Conservation (phyloP, 92 coral and sea anemone species). For the Anthopleura xanthogrammica region DNA sequence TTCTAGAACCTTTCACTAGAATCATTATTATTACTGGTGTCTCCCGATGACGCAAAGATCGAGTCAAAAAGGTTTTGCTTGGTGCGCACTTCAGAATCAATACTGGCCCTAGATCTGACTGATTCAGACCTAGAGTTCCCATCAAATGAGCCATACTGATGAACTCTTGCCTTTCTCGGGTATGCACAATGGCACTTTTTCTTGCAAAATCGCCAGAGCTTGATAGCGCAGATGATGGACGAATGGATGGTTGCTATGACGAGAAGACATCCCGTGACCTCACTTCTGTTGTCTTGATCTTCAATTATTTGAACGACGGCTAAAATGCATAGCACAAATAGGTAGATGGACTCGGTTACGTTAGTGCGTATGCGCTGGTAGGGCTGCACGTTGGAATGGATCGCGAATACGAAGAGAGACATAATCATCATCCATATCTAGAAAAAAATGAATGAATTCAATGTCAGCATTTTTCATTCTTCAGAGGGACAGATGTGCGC, state of each 20-base stretch:
- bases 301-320: slow-evolving; percentile 68
- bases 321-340: slow-evolving; percentile 60
- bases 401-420: slow-evolving; percentile 49
- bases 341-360: slow-evolving; percentile 79
- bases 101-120: neutral
- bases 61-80: slow-evolving; percentile 49
- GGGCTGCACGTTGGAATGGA: slow-evolving; percentile 91
- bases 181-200: slow-evolving; percentile 35
- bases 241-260: slow-evolving; percentile 45
- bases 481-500: neutral
- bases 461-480: neutral
- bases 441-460: neutral
- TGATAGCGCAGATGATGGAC: slow-evolving; percentile 29
- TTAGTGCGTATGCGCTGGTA: slow-evolving; percentile 72
- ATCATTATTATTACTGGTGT: neutral
- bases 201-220: slow-evolving; percentile 53
- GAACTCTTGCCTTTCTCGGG: slow-evolving; percentile 9
- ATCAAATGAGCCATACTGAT: slow-evolving; percentile 52
- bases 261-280: slow-evolving; percentile 36
- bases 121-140: neutral
- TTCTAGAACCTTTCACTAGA: neutral
- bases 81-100: slow-evolving; percentile 32
- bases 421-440: slow-evolving; percentile 73
- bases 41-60: slow-evolving; percentile 35
- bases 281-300: slow-evolving; percentile 24